Base-by-base conservation (phyloP, 1,140 invertebrate genomes). In the Asbolus verrucosus region DNA sequence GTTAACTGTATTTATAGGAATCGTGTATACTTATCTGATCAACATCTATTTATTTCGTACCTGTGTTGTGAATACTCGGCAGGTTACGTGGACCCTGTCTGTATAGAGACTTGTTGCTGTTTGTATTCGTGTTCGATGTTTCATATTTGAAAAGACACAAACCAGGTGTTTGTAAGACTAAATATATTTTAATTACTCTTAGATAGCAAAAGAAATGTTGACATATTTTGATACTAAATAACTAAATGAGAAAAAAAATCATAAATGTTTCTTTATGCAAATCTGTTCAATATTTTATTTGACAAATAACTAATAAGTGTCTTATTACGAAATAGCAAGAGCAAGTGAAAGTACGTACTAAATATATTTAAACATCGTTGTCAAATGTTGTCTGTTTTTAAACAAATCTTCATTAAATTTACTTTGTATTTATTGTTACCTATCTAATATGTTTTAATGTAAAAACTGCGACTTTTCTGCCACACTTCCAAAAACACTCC, bases 201-300 rank as follows among this genome's bases (percentile, higher is more conserved):
- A 79, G 74, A 76, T 78, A 79, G 76, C 72, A 73, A 74, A 78
- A 46, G 2, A 77, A 77, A 76, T 76, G 75, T 78, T 78, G 43
- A 76, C 43, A 78, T 79, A 76, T 79, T 79, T 79, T 79, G 76
- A 79, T 79, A 79, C 77, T 74, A 76, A 76, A 75, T 75, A 67
- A 74, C 70, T 65, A 72, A 77, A 72, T 74, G 27, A 50, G 70
- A 69, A 63, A 66, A 71, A 66, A 71, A 50, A 43, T 18, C 33
- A 54, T 60, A 71, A 71, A 71, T 33, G 31, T 63, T 63, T 41
- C 33, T 65, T 65, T 30, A 46, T 21, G 46, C 46, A 54, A 54
- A 54, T 54, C 46, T 54, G 46, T 54, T 54, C 46, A 30, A 54
- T 27, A 60, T 65, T 50, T 65, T 33, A 70, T 70, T 70, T 70